Evolutionary conservation across 2,888 invertebrate genomes (phyloP).

Genomic region (Agrotis ipsilon): DNA sequence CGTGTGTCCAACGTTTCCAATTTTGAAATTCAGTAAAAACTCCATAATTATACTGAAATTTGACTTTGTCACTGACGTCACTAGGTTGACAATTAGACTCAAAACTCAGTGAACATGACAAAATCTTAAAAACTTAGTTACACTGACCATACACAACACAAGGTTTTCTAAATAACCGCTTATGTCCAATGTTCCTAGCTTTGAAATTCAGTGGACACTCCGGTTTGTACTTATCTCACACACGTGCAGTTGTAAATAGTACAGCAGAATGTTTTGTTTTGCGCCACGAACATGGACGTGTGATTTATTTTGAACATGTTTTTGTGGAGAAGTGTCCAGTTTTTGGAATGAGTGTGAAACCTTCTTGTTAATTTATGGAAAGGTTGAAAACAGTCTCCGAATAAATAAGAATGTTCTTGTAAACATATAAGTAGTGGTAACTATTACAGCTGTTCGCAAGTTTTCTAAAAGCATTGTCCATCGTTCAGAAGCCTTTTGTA

Average conservation of each 20-base stretch:
- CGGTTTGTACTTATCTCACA: slow-evolving; percentile 22
- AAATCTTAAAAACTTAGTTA: slow-evolving; percentile 2
- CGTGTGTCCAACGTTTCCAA: background rate
- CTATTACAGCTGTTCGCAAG: too few species aligned
- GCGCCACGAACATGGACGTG: slow-evolving; percentile 8
- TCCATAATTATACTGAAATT: background rate
- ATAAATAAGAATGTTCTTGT: too few species aligned
- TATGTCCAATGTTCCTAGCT: slow-evolving; percentile 1
- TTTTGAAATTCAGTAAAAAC: slow-evolving; percentile 7
- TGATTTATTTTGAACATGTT: slow-evolving; percentile 31
- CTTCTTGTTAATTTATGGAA: background rate
- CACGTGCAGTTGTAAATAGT: slow-evolving; percentile 38
- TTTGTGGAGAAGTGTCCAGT: background rate
- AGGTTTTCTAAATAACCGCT: slow-evolving; percentile 3
- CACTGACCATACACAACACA: background rate
- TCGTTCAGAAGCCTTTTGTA: too few species aligned
- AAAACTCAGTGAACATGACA: background rate
- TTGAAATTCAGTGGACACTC: slow-evolving; percentile 11
- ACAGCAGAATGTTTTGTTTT: slow-evolving; percentile 20
- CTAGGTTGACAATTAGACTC: background rate
- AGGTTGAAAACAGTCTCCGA: background rate
- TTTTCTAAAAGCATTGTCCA: too few species aligned
- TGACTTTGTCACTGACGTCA: background rate
- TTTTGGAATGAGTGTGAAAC: background rate
- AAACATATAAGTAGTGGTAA: too few species aligned